A percentile compares a stretch with the other conserved stretches of the same genome.
Evolutionary conservation across 2,888 invertebrate species (phyloP).

Genomic region (Phasia obesa): DNA sequence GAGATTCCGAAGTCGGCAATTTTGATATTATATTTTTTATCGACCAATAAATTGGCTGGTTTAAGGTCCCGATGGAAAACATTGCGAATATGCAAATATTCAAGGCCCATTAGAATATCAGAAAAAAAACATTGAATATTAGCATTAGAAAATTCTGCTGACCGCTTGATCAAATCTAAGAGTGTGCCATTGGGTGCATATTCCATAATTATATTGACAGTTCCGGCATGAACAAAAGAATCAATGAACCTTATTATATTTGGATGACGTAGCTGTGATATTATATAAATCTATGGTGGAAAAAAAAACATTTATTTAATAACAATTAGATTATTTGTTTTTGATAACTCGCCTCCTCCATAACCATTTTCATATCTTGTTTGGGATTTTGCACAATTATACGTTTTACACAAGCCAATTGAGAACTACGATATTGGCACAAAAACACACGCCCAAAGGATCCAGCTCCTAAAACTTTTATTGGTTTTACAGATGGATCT

Average conservation of each 20-base stretch:
- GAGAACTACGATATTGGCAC: conserved; percentile 72
- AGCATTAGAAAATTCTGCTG: conserved; percentile 64
- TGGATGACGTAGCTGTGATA: conserved; percentile 81
- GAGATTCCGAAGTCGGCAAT: conserved; percentile 88
- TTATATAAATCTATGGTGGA: conserved; percentile 77
- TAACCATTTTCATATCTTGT: conserved; percentile 76
- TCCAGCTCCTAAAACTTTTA: conserved; percentile 78
- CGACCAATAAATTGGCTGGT: conserved; percentile 89
- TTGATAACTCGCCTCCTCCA: conserved; percentile 76
- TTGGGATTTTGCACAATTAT: conserved; percentile 77
- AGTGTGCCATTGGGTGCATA: conserved; percentile 80
- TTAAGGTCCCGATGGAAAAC: conserved; percentile 87
- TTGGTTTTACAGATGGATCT: conserved; percentile 73
- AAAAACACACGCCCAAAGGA: conserved; percentile 79
- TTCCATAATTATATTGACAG: conserved; percentile 81
- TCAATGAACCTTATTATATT: conserved; percentile 79
- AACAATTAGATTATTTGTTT: too few relatives aligned
- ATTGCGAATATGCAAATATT: conserved; percentile 81
- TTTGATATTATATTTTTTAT: conserved; percentile 86
- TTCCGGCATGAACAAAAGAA: conserved; percentile 76
- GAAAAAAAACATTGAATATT: conserved; percentile 81
- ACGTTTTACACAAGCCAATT: conserved; percentile 79
- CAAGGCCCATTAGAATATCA: conserved; percentile 81
- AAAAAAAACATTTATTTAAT: too few relatives aligned
- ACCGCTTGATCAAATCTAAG: conserved; percentile 74